A percentile compares a stretch with the other conserved stretches of the same genome.
Evolutionary conservation across 2,113 vertebrate species (phyloP).

Genomic region (Cepphus grylle): DNA sequence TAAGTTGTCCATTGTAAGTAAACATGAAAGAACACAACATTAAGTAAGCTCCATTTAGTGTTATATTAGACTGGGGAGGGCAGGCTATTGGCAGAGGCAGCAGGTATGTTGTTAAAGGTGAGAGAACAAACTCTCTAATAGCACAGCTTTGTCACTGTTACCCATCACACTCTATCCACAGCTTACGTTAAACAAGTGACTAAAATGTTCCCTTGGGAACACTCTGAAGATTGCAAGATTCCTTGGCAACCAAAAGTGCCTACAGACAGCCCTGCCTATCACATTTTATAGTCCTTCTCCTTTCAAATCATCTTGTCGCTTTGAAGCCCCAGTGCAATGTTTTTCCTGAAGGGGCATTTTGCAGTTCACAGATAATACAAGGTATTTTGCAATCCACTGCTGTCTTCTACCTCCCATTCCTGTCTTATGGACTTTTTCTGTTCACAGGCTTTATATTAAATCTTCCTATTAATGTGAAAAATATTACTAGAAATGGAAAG

Average conservation of each 20-base stretch:
- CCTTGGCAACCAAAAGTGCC: constrained; percentile 26
- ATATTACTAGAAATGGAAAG: not conserved
- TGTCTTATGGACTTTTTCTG: not conserved
- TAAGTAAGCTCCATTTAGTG: not conserved
- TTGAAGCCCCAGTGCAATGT: not conserved
- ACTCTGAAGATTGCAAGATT: not conserved
- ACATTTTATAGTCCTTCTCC: constrained; percentile 3
- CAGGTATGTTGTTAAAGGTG: not conserved
- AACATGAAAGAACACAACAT: not conserved
- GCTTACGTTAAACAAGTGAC: constrained; percentile 39
- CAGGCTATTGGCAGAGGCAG: not conserved
- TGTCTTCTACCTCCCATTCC: not conserved
- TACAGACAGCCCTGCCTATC: constrained; percentile 25
- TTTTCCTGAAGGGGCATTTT: constrained; percentile 40
- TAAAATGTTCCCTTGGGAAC: constrained; percentile 41
- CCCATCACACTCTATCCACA: not conserved
- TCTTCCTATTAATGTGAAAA: not conserved
- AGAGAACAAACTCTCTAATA: constrained; percentile 6
- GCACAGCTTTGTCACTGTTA: not conserved
- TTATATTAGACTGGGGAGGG: not conserved
- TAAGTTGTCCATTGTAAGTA: not conserved
- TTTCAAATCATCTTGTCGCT: not conserved
- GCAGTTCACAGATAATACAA: constrained; percentile 7
- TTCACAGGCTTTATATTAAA: not conserved
- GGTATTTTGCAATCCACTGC: not conserved